Conservation (phyloP, 2,888 invertebrate species). For the Hypomecis punctinalis region DNA sequence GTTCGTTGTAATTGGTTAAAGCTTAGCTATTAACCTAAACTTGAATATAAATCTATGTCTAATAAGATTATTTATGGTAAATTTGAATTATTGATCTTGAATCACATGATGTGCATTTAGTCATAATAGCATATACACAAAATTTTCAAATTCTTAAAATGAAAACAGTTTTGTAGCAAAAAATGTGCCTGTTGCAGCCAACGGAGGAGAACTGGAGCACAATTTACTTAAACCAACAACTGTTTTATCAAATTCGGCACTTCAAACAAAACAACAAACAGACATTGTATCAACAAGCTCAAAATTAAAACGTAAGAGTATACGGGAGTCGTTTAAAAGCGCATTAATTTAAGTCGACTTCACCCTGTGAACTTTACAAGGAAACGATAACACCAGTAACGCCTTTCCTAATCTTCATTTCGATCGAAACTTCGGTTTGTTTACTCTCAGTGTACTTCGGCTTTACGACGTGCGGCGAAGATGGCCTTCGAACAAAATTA, state of each 20-base stretch:
- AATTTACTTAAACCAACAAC: slow-evolving; percentile 35
- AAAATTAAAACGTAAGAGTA: slow-evolving; percentile 38
- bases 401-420: slow-evolving; percentile 72
- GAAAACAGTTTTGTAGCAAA: too few species aligned
- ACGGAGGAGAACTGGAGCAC: slow-evolving; percentile 43
- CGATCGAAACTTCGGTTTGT: slow-evolving; percentile 76
- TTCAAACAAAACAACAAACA: slow-evolving; percentile 48
- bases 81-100: too few species aligned
- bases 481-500: slow-evolving; percentile 74
- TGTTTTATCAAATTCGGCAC: slow-evolving; percentile 49
- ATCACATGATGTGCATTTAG: too few species aligned
- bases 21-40: too few species aligned
- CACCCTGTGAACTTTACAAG: slow-evolving; percentile 61
- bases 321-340: slow-evolving; percentile 47
- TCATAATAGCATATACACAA: too few species aligned
- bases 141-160: too few species aligned
- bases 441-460: slow-evolving; percentile 67
- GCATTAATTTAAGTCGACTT: slow-evolving; percentile 62
- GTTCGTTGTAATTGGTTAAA: too few species aligned
- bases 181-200: too few species aligned
- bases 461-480: slow-evolving; percentile 65
- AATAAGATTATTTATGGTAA: too few species aligned
- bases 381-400: slow-evolving; percentile 72
- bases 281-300: slow-evolving; percentile 39
- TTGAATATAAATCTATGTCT: too few species aligned